Evolutionary conservation across 2,113 vertebrate species (phyloP).

Genomic region (Microcebus jonahi): DNA sequence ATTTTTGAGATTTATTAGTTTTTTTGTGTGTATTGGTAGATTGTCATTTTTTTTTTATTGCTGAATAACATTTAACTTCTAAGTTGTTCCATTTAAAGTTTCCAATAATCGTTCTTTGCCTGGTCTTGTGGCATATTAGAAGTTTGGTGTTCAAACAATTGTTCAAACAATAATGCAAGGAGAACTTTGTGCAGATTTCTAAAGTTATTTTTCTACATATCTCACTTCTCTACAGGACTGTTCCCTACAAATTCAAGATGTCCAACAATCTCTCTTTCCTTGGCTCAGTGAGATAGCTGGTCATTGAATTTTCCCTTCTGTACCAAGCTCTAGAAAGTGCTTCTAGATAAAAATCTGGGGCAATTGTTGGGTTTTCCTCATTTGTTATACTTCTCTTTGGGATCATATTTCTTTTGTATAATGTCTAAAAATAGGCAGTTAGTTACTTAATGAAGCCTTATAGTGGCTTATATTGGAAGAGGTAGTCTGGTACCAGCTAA

Average conservation of each 20-base stretch:
- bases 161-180: background rate
- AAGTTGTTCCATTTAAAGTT: background rate
- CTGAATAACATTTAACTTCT: background rate
- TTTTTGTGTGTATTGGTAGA: background rate
- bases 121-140: background rate
- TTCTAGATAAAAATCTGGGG: background rate
- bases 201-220: background rate
- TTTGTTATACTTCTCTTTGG: background rate
- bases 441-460: background rate
- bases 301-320: background rate
- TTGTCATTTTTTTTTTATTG: background rate
- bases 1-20: background rate
- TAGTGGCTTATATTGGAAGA: background rate
- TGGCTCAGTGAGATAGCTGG: background rate
- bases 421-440: background rate
- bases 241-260: background rate
- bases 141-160: background rate
- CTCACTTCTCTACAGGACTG: background rate
- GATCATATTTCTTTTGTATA: background rate
- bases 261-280: background rate
- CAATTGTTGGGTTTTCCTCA: background rate
- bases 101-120: background rate
- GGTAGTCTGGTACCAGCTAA: background rate
- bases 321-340: background rate
- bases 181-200: background rate